These are phyloP conservation scores for Recurvirostra avosetta DNA, from an alignment of 2,113 vertebrate genomes.

Conservation along the genomic window DNA sequence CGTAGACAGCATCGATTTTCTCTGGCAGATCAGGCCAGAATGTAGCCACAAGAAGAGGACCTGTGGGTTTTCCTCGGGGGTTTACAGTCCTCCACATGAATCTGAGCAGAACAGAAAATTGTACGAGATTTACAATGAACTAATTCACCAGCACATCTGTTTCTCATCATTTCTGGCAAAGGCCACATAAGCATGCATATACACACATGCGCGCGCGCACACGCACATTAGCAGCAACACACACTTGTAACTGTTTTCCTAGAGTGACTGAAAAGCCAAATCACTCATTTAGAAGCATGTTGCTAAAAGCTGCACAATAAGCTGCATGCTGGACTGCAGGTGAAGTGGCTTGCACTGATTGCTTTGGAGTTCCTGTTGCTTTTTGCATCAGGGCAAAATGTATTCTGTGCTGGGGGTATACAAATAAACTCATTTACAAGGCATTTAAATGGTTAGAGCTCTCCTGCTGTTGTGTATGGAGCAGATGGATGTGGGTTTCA, in stretches of 20 bases:
- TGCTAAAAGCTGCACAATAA: not conserved
- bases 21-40: constrained; percentile 95
- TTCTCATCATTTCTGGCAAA: constrained; percentile 71
- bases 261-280: not conserved
- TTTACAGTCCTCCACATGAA: constrained; percentile 93
- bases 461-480: not conserved
- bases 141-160: constrained; percentile 83
- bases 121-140: constrained; percentile 74
- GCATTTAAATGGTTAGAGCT: not conserved
- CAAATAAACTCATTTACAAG: not conserved
- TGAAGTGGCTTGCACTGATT: not conserved
- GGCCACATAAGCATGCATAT: not conserved
- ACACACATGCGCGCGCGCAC: not conserved
- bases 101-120: constrained; percentile 71
- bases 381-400: not conserved
- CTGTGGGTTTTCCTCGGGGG: constrained; percentile 83
- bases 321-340: not conserved
- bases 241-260: not conserved
- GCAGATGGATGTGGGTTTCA: not conserved
- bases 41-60: constrained; percentile 89
- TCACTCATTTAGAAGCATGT: not conserved
- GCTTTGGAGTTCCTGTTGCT: not conserved
- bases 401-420: not conserved
- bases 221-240: not conserved
- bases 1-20: constrained; percentile 93